Evolutionary conservation across 2,797 vertebrate genomes (phyloP), one percentile per base, ranked within the genome.

Genomic region (Ambastaia sidthimunki): DNA sequence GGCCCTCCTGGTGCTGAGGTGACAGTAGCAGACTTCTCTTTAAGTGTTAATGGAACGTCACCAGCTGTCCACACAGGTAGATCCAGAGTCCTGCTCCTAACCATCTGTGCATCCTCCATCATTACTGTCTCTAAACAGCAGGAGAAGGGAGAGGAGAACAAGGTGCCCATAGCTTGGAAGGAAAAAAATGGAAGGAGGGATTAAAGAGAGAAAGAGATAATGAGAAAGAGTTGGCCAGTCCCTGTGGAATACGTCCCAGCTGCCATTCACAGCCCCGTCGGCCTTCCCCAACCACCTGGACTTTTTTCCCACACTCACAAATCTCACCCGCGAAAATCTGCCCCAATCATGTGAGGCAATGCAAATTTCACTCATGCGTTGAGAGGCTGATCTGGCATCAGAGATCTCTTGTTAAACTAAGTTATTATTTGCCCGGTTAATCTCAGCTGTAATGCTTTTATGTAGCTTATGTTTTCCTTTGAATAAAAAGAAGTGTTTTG

Each of bases 51-150:
- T 85, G 82, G 84, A 76, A 81, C 65, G 16, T 78, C 77, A 84
- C 84, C 82, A 88, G 85, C 80, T 88, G 87, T 87, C 85, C 76
- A 59, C 67, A 28, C 81, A 85, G 86, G 84, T 87, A 83, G 83
- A 83, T 78, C 68, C 73, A 82, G 82, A 71, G 78, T 78, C 80
- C 79, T 69, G 75, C 63, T 28, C 66, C 6, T 50, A 71, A 79
- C 88, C 88, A 89, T 89, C 89, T 89, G 87, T 81, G 77, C 81
- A 79, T 69, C 54, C 68, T 71, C 65, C 79, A 83, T 85, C 75
- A 82, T 85, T 83, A 85, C 72, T 28, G 69, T 34, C 57, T 59
- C 44, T 52, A 16, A 57, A 57, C 31, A 65, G n/a, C 52, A 13
- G 34, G 37, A 65, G 19, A 4, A 37, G 73, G 6, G 1, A 47